Percentiles rank a stretch among this genome's conserved stretches.
These are phyloP conservation scores for Otus sunia DNA, from an alignment of 2,113 vertebrate species.

Conservation along the genomic window DNA sequence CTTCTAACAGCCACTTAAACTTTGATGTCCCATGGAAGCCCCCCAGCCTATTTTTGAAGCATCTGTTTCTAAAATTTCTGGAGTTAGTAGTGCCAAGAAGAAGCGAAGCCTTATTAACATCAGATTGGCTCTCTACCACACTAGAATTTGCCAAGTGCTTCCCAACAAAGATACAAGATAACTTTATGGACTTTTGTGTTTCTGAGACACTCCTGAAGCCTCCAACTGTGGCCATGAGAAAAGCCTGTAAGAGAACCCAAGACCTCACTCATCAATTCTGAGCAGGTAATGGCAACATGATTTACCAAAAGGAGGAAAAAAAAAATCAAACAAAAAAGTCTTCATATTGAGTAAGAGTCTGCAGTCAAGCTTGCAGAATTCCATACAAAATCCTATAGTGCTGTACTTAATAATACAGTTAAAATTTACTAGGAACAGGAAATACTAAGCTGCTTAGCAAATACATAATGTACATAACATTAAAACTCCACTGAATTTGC, in stretches of 20 bases:
- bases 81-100: conserved; percentile 51
- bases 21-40: conserved; percentile 69
- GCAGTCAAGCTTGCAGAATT: background rate
- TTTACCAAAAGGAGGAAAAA: background rate
- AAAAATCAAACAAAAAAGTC: background rate
- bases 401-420: background rate
- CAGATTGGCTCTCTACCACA: conserved; percentile 53
- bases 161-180: conserved; percentile 57
- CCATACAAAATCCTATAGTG: background rate
- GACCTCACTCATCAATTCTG: background rate
- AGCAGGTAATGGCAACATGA: background rate
- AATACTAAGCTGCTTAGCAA: background rate
- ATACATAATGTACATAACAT: background rate
- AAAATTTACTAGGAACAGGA: background rate
- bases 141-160: conserved; percentile 52
- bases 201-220: background rate
- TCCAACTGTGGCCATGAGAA: background rate
- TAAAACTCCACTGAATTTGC: background rate
- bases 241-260: background rate
- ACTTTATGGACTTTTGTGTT: conserved; percentile 19
- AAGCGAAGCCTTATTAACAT: conserved; percentile 62
- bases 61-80: conserved; percentile 71
- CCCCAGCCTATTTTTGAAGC: conserved; percentile 65
- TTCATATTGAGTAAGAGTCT: background rate
- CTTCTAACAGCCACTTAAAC: conserved; percentile 69